Percentiles rank a stretch among this genome's conserved stretches.
Conservation (phyloP, 2,888 invertebrate genomes). For the Oxycera nigricornis region DNA sequence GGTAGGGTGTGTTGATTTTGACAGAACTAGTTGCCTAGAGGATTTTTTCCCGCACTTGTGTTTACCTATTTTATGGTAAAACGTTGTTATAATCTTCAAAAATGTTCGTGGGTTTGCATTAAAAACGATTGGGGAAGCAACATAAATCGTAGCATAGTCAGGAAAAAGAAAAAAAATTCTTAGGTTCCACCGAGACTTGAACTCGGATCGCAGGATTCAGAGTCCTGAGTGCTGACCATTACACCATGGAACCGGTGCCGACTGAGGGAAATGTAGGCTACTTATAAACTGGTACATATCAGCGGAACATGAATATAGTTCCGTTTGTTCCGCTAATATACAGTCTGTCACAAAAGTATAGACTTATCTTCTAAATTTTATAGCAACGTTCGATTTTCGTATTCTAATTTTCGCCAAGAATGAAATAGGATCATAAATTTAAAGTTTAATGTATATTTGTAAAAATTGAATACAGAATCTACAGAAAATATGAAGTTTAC, state of each 20-base stretch:
- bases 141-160: no score
- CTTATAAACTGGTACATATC: not conserved
- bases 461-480: no score
- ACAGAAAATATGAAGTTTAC: no score
- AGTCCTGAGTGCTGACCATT: conserved; percentile 67
- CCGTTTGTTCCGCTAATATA: no score
- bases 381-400: no score
- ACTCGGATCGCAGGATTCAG: conserved; percentile 64
- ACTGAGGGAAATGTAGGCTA: not conserved
- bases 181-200: conserved; percentile 64
- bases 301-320: no score
- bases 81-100: not conserved
- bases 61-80: not conserved
- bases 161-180: conserved; percentile 23
- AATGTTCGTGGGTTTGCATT: not conserved
- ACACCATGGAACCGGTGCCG: conserved; percentile 63
- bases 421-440: not conserved
- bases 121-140: not conserved
- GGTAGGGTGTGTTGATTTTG: not conserved
- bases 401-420: no score
- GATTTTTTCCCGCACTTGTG: not conserved
- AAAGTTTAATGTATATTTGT: no score
- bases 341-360: no score
- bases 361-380: no score
- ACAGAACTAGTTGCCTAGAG: not conserved